Evolutionary conservation across 2,888 invertebrate genomes (phyloP).

Genomic region (Tipula helvola): DNA sequence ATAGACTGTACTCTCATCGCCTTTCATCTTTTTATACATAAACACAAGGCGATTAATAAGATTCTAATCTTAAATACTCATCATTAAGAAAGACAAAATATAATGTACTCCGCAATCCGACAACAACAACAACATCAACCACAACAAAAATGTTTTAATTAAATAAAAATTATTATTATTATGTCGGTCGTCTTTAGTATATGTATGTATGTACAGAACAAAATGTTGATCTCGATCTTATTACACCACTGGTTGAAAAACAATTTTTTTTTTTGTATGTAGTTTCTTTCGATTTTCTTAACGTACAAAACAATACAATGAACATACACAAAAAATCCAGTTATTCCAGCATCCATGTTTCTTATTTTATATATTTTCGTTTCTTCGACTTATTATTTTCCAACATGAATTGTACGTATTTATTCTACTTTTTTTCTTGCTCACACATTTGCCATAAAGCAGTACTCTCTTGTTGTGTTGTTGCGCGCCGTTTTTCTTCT

Average conservation of each 20-base stretch:
- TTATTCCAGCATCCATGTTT: conserved; percentile 4
- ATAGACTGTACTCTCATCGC: background rate
- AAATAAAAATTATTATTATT: background rate
- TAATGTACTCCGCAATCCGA: background rate
- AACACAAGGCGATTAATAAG: background rate
- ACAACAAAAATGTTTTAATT: background rate
- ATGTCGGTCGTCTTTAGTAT: background rate
- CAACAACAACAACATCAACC: background rate
- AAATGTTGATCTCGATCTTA: background rate
- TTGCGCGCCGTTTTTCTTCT: background rate
- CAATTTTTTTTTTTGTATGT: background rate
- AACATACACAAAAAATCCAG: background rate
- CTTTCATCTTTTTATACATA: background rate
- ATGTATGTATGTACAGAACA: background rate
- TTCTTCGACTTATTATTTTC: background rate
- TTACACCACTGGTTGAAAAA: background rate
- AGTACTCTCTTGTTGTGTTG: background rate
- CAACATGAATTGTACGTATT: background rate
- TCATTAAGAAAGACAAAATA: background rate
- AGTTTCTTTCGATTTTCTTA: background rate
- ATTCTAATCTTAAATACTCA: background rate
- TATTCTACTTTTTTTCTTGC: background rate
- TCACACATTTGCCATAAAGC: background rate
- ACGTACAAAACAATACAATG: background rate
- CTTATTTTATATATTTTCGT: background rate